A percentile compares a stretch with the other conserved stretches of the same genome.
These are phyloP conservation scores for Jaculus jaculus DNA, from an alignment of 2,113 vertebrate species.

Conservation along the genomic window DNA sequence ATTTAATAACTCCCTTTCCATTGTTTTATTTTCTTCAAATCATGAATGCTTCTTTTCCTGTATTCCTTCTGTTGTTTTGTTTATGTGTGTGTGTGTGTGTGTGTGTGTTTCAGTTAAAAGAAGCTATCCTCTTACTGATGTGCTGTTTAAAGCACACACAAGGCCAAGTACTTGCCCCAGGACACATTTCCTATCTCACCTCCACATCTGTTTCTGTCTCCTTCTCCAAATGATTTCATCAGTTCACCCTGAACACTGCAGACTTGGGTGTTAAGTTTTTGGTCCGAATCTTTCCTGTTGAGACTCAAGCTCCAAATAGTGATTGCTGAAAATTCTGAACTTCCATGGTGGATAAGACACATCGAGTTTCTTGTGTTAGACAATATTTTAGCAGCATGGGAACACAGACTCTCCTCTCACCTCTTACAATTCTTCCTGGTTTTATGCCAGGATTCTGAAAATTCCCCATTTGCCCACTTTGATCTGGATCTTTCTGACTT, in stretches of 20 bases:
- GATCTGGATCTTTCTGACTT: not conserved
- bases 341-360: not conserved
- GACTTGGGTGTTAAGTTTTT: not conserved
- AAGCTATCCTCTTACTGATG: not conserved
- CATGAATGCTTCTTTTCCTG: not conserved
- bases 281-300: not conserved
- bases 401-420: not conserved
- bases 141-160: not conserved
- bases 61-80: not conserved
- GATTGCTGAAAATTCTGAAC: not conserved
- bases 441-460: not conserved
- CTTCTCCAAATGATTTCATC: not conserved
- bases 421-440: not conserved
- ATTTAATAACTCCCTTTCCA: not conserved
- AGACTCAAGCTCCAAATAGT: not conserved
- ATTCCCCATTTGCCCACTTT: no score
- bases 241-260: not conserved
- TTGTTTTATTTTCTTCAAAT: not conserved
- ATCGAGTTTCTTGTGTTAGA: not conserved
- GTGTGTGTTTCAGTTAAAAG: not conserved
- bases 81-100: no score
- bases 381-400: not conserved
- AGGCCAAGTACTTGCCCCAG: not conserved
- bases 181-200: not conserved
- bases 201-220: not conserved